A percentile compares a stretch with the other conserved stretches of the same genome.
Conservation (phyloP, 2,888 invertebrate species). For the Helleia helle region DNA sequence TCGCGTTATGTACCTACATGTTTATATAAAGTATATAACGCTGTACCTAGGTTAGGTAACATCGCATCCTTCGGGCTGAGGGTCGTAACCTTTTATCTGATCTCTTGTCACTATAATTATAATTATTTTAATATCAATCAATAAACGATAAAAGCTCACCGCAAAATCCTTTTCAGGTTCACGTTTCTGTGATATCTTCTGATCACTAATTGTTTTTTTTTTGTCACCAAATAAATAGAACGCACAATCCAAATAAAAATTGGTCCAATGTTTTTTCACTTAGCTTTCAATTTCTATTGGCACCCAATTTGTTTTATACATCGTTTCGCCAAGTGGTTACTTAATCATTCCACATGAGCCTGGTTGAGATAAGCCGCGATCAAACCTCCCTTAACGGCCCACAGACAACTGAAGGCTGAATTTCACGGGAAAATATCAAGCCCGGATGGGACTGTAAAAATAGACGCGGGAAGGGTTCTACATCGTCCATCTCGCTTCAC, state of each 20-base stretch:
- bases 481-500: slow-evolving; percentile 35
- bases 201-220: neutral
- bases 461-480: slow-evolving; percentile 28
- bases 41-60: slow-evolving; percentile 45
- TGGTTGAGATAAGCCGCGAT: slow-evolving; percentile 24
- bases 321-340: slow-evolving; percentile 38
- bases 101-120: slow-evolving; percentile 29
- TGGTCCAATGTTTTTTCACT: neutral
- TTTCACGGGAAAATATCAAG: slow-evolving; percentile 65
- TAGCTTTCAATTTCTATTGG: neutral
- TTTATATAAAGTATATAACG: no score
- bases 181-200: slow-evolving; percentile 12
- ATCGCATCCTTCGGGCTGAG: slow-evolving; percentile 40
- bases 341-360: slow-evolving; percentile 55
- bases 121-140: slow-evolving; percentile 43
- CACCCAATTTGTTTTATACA: slow-evolving; percentile 10
- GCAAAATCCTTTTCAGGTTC: slow-evolving; percentile 26
- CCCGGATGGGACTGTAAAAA: slow-evolving; percentile 58
- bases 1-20: no score
- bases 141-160: slow-evolving; percentile 40
- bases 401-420: slow-evolving; percentile 54
- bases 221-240: neutral
- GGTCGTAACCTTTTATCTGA: slow-evolving; percentile 59
- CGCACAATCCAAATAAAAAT: slow-evolving; percentile 2
- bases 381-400: slow-evolving; percentile 32